Evolutionary conservation across 2,888 invertebrate genomes (phyloP), one percentile per base, ranked within the genome.

Genomic region (Choristoneura rosaceana): DNA sequence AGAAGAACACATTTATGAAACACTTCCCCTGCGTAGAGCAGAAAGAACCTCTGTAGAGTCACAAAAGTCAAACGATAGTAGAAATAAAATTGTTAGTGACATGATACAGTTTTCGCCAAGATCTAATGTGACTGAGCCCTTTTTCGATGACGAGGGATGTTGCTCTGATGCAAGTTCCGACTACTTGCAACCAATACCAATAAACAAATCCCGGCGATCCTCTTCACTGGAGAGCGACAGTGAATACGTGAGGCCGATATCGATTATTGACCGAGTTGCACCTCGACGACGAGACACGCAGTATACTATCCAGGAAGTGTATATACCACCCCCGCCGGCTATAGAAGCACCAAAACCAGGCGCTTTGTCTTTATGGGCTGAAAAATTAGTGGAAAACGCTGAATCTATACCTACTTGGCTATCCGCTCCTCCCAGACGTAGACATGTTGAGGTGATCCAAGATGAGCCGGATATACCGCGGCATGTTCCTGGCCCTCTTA

Each of bases 311-410:
- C 90, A 93, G 79, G 83, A 80, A 75, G 91, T 95, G 0, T 88
- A 94, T 59, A 89, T 93, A 4, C 88, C 94, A 7, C 93, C 95
- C 3, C 95, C 95, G 1, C 94, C 94, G 0, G 82, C 87, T 0
- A 93, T 93, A 60, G 83, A 87, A 3, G 92, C 93, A 7, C 93
- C 94, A 3, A 83, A 91, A 74, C 90, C 91, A 1, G 87, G 87
- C 0, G 91, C 92, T 0, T 74, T 93, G 45, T 91, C 93, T 0
- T 85, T 89, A 34, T 93, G 93, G 93, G 94, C 93, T 8, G 94
- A 93, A 66, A 92, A 93, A 86, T 77, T 95, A 74, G 87, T 95
- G 4, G 93, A 95, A 75, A 95, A 95, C 75, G 95, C 95, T 0
- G 95, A 95, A 80, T 86, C 94, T 4, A 85, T 95, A 81, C 90